phyloP scores from a whole-genome alignment of 1,140 invertebrate genomes.

The Nilaparvata lugens region DNA sequence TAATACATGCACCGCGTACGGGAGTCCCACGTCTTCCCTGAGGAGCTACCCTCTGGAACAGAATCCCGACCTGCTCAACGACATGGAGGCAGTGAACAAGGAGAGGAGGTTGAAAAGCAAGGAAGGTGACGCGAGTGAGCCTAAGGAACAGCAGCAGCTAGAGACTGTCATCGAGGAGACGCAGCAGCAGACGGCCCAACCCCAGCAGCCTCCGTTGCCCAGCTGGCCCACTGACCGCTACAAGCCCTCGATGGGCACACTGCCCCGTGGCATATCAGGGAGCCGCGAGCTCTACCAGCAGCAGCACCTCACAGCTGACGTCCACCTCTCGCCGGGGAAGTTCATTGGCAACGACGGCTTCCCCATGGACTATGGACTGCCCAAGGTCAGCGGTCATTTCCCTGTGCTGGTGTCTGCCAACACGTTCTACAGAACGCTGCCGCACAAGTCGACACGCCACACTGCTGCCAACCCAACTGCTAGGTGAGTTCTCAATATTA shows the following conservation, averaged over 20 bases:
- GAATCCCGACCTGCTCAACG: constrained; percentile 67
- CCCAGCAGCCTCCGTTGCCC: neutral
- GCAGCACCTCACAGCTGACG: constrained; percentile 50
- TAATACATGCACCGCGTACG: constrained; percentile 29
- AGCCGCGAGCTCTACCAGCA: constrained; percentile 22
- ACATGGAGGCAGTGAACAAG: constrained; percentile 54
- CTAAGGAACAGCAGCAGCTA: constrained; percentile 28
- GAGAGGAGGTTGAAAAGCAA: constrained; percentile 43
- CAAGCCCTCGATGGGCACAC: constrained; percentile 34
- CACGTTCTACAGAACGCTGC: constrained; percentile 55
- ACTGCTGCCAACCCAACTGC: constrained; percentile 49
- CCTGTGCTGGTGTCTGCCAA: constrained; percentile 34
- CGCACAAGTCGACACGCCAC: constrained; percentile 50
- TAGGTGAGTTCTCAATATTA: constrained; percentile 26
- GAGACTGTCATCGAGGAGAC: constrained; percentile 6
- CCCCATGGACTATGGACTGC: constrained; percentile 67
- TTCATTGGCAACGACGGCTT: constrained; percentile 65
- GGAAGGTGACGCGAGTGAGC: constrained; percentile 16
- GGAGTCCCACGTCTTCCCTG: constrained; percentile 33
- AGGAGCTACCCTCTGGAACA: constrained; percentile 46
- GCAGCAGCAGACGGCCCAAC: neutral
- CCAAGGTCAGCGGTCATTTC: constrained; percentile 47
- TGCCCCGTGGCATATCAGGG: constrained; percentile 15
- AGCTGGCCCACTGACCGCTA: neutral
- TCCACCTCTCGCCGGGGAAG: constrained; percentile 54